Conservation (phyloP, 2,888 invertebrate genomes). For the Rapana venosa region DNA sequence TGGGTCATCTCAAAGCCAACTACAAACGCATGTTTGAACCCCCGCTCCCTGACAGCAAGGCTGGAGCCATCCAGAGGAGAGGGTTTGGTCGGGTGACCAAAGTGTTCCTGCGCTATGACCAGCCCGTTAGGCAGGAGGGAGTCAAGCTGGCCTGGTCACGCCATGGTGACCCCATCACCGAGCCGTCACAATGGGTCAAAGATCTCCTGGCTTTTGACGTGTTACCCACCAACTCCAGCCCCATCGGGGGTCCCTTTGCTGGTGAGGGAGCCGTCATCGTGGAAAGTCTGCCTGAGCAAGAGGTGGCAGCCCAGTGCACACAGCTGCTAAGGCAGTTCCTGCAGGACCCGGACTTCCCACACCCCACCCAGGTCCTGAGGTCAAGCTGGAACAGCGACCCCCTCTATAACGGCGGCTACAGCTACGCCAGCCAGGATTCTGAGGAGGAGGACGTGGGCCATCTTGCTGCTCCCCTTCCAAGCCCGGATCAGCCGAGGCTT, state of each 20-base stretch:
- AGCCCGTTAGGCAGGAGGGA: conserved; percentile 84
- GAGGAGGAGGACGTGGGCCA: conserved; percentile 53
- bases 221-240: conserved; percentile 83
- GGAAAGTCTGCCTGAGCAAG: conserved; percentile 85
- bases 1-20: conserved; percentile 88
- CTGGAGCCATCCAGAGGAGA: conserved; percentile 84
- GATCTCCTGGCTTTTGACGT: conserved; percentile 86
- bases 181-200: conserved; percentile 82
- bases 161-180: conserved; percentile 34
- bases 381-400: conserved; percentile 87
- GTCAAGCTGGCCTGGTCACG: conserved; percentile 64
- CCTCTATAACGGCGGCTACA: conserved; percentile 86
- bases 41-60: conserved; percentile 84
- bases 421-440: conserved; percentile 79
- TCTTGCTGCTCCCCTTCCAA: conserved; percentile 66
- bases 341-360: conserved; percentile 85
- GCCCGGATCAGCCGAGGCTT: conserved; percentile 81
- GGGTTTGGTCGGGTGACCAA: conserved; percentile 88
- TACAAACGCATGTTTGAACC: conserved; percentile 87
- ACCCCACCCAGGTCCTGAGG: conserved; percentile 83
- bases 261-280: conserved; percentile 86
- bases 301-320: conserved; percentile 85
- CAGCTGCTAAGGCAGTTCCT: conserved; percentile 85
- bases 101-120: conserved; percentile 87
- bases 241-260: conserved; percentile 85